Base-by-base conservation (phyloP, 2,888 invertebrate species). In the Sclerodermus sp. region DNA sequence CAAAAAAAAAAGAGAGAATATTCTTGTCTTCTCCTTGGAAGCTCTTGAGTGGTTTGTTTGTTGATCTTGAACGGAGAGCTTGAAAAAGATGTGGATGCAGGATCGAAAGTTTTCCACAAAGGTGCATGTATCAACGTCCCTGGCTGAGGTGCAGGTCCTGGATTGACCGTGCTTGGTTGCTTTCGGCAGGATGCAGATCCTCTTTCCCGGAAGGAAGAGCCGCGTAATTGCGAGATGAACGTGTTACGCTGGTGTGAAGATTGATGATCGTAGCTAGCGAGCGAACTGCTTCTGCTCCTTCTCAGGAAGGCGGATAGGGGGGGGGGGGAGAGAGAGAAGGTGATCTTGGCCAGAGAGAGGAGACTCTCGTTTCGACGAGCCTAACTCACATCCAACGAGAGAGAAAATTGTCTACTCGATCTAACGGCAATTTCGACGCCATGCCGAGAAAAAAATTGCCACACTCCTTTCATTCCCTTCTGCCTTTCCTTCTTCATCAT, bases 211-310 rank as follows among this genome's bases (percentile, higher is more conserved):
- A 56, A 64, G 56, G 48, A 53, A 58, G 54, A 54, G 48, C 44
- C 39, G 39, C 51, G 58, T 62, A 62, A 62, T 62, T 62, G 61
- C 64, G 48, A 62, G 61, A 64, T 64, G 61, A 64, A 64, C 61
- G 62, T 39, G 58, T 62, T 62, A 64, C 58, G 42, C 51, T 42
- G n/a, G 16, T 47, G 40, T 46, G 54, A 64, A 64, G 62, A 62
- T 62, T 62, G 64, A 62, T 62, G 64, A 60, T 58, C 57, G 49
- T 13, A 23, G 23, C 23, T 23, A 23, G 23, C 4, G 8, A 23
- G 23, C 23, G 23, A 23, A 23, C 23, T 23, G 23, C 23, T 8
- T 23, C 23, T 23, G 8, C 23, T 23, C 12, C 18, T 17, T 5
- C 10, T n/a, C 18, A 9, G 23, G 8, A n/a, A n/a, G n/a, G n/a